Evolutionary conservation across 2,113 vertebrate genomes (phyloP), one percentile per base, ranked within the genome.

Genomic region (Strix aluco): DNA sequence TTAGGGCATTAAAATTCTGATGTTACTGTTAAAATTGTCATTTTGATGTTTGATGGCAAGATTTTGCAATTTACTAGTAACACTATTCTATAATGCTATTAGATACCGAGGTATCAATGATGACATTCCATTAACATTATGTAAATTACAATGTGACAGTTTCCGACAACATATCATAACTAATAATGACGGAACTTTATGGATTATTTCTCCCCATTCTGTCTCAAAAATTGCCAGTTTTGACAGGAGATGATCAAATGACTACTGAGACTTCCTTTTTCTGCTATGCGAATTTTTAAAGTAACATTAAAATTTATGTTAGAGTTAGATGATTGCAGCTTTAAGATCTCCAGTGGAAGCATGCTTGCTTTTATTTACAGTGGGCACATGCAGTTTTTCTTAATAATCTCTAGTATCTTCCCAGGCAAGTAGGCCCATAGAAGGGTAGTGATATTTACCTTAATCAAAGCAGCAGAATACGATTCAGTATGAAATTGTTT

Each of bases 11-110:
- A 96, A 83, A 80, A 47, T 88, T 90, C 71, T 69, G 55, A 73
- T 79, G 70, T 80, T 90, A 42, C 75, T 72, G 92, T 92, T 94
- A 85, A 95, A 96, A 81, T 67, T 86, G 67, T 59, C 77, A 77
- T 88, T 73, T 73, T 95, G 52, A 86, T 81, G 30, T 70, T 73
- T 90, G 74, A 88, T 92, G 80, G 40, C 26, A 93, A 42, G 67
- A 77, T 42, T 74, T 91, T 66, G 44, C 38, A 77, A 74, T 92
- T 49, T 93, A 10, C 42, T 74, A 4, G 7, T 61, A 88, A 74
- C 44, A 12, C 30, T 65, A 5, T 83, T 16, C 46, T 77, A 26
- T 57, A 66, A 34, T n/a, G 6, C 29, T 81, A 9, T 52, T 72
- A 67, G 30, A 62, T 86, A 58, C 22, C 32, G 34, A 4, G 4